Base-by-base conservation (phyloP, 2,888 invertebrate genomes). In the Tortrix viridana region DNA sequence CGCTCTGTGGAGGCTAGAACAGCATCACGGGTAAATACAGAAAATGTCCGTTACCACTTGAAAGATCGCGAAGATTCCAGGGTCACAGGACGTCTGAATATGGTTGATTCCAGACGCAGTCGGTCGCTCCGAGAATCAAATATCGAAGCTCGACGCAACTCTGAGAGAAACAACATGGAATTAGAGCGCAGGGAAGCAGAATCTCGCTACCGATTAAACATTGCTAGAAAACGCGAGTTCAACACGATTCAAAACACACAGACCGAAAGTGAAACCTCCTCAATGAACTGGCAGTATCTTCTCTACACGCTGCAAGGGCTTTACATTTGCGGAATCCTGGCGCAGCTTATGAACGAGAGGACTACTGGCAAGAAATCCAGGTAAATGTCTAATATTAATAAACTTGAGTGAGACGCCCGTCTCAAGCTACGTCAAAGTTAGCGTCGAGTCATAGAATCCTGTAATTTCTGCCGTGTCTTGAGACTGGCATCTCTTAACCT, bases 251-350 rank as follows among this genome's bases (percentile, higher is more conserved):
- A 55, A 60, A 58, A 50, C 32, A 65, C 43, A n/a, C 55, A 70
- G 14, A 23, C 67, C 9, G 67, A 71, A 57, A 67, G 67, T 19
- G 53, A 69, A 47, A 50, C 67, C 16, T 18, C 52, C 22, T 52
- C 37, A 9, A 68, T 71, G 38, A 81, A 74, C 62, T 88, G 85
- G 89, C 82, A 84, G 69, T 79, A 81, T 58, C 47, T 86, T n/a
- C 74, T 90, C 52, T 89, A 86, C 67, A 78, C 82, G 14, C 48
- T 90, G 55, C 89, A 90, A 75, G 85, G 73, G 12, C 75, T 85
- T 47, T 91, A 91, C 66, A 61, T 89, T 22, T 78, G 82, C 65
- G 75, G 81, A 5, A 67, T 89, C 5, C 60, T 89, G 41, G 67
- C 79, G 60, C 83, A 87, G 61, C 69, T 82, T 68, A 52, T 82